A percentile compares a stretch with the other conserved stretches of the same genome.
Evolutionary conservation across 2,113 vertebrate species (phyloP).

Genomic region (Tiliqua scincoides): DNA sequence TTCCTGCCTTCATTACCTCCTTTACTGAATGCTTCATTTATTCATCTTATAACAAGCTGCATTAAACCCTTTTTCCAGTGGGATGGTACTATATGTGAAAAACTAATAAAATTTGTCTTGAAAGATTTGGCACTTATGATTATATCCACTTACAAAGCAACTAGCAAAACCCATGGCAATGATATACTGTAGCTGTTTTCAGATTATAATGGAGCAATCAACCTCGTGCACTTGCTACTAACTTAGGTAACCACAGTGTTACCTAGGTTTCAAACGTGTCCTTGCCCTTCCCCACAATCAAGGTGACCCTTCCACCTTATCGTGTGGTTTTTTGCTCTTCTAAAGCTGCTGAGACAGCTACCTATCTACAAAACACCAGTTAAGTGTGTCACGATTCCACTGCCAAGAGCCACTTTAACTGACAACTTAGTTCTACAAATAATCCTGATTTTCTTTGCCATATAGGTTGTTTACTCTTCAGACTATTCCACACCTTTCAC

Average conservation of each 20-base stretch:
- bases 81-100: neutral
- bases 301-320: conserved; percentile 33
- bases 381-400: neutral
- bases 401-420: neutral
- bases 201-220: neutral
- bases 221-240: neutral
- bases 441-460: neutral
- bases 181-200: rapidly evolving
- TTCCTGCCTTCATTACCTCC: neutral
- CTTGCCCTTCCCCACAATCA: conserved; percentile 2
- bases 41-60: neutral
- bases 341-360: conserved; percentile 44
- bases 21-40: conserved; percentile 9
- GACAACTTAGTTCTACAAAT: neutral
- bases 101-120: neutral
- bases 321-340: conserved; percentile 26
- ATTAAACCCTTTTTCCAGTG: neutral
- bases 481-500: neutral
- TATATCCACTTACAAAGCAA: neutral
- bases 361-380: neutral
- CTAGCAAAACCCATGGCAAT: neutral
- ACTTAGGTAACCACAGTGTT: neutral
- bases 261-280: rapidly evolving
- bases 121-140: neutral
- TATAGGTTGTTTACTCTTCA: rapidly evolving